Base-by-base conservation (phyloP, 2,888 invertebrate genomes). In the Spicauda simplicius region DNA sequence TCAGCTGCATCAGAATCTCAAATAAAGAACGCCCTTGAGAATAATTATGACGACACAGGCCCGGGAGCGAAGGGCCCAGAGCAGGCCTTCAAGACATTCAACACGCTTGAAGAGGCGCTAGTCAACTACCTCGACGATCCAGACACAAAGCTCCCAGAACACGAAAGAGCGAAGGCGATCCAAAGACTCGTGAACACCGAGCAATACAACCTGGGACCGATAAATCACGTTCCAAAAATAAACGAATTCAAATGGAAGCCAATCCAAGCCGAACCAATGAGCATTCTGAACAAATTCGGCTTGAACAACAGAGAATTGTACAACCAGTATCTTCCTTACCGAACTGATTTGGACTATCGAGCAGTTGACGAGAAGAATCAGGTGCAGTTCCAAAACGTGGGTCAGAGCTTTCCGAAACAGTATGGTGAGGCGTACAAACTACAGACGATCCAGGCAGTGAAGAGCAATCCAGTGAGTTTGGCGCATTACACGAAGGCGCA, bases 1-100 rank as follows among this genome's bases (percentile, higher is more conserved):
- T 85, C 88, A 1, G 88, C 85, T 1, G 93, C 93, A 0, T 86
- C 93, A 0, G 78, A 82, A 14, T 78, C 87, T 0, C 93, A 93
- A 73, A 85, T 91, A 55, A 80, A 81, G 52, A 91, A 89, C 70
- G 93, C 93, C 12, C 68, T 85, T 20, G 91, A 93, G 55, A 93
- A 89, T 80, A 86, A 87, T 71, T 93, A 89, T 69, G 93, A 93
- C 70, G 82, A 90, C 73, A 93, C 93, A 0, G 93, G 93, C 7
- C 93, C 93, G 0, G 92, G 90, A 5, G 87, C 90, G 0, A 86
- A 85, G 20, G 69, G 74, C 1, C 84, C 79, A 0, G 86, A 85
- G 61, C 79, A 74, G 66, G 93, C 92, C 0, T 91, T 88, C 80
- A 80, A 81, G 20, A 89, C 88, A 0, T 91, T 86, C 77, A 84